These are phyloP conservation scores for Lutraria lutraria DNA, from an alignment of 2,888 invertebrate species.

Conservation along the genomic window DNA sequence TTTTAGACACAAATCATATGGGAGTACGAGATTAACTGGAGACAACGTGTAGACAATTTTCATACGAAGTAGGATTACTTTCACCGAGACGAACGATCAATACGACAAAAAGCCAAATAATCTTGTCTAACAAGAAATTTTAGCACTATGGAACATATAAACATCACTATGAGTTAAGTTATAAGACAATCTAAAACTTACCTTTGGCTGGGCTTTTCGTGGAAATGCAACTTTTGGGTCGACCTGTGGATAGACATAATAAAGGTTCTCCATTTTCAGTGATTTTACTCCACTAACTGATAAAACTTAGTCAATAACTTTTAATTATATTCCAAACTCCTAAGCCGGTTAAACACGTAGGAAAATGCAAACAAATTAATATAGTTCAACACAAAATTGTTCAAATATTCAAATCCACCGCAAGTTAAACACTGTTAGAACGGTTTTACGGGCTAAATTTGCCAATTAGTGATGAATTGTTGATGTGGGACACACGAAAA, in stretches of 20 bases:
- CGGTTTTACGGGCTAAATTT: slow-evolving; percentile 17
- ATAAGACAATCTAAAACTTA: slow-evolving; percentile 64
- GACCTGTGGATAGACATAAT: slow-evolving; percentile 91
- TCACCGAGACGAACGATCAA: slow-evolving; percentile 5
- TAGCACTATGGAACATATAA: not conserved
- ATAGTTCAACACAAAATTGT: slow-evolving; percentile 44
- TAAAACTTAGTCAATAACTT: slow-evolving; percentile 54
- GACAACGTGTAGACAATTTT: not conserved
- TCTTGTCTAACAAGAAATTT: slow-evolving; percentile 25
- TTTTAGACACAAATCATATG: slow-evolving; percentile 12
- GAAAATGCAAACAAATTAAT: slow-evolving; percentile 55
- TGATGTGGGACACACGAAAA: slow-evolving; percentile 43
- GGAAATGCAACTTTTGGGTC: slow-evolving; percentile 99
- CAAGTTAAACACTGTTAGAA: slow-evolving; percentile 45
- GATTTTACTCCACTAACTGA: slow-evolving; percentile 29
- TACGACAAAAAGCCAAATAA: slow-evolving; percentile 3
- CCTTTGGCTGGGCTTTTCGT: slow-evolving; percentile 88
- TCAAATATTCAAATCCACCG: slow-evolving; percentile 54
- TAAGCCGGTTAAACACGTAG: slow-evolving; percentile 40
- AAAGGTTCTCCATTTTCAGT: slow-evolving; percentile 70
- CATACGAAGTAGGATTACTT: slow-evolving; percentile 15
- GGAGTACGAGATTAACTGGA: not conserved
- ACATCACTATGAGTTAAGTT: not conserved
- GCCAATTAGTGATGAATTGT: slow-evolving; percentile 61
- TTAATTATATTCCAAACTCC: slow-evolving; percentile 55